These are phyloP conservation scores for Cephus nigrinus DNA, from an alignment of 2,888 invertebrate species.

Conservation along the genomic window DNA sequence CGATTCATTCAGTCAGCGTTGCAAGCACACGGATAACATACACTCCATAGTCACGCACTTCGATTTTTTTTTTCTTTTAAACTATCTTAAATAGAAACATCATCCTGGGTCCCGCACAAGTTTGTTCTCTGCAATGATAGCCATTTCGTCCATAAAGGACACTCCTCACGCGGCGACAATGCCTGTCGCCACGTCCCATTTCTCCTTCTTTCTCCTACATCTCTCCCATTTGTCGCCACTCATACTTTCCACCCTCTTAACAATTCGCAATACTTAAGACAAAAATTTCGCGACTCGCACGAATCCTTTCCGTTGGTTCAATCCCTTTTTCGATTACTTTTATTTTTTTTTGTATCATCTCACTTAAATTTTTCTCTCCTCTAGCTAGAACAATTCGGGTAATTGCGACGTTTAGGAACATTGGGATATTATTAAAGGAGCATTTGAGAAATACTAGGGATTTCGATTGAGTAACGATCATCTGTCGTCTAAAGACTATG, in stretches of 20 bases:
- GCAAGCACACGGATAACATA: neutral
- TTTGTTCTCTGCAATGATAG: constrained; percentile 43
- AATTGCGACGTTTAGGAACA: constrained; percentile 21
- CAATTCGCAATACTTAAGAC: too few species aligned
- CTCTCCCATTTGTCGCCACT: constrained; percentile 22
- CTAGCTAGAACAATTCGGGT: constrained; percentile 16
- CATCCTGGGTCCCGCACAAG: constrained; percentile 58
- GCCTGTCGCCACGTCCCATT: neutral
- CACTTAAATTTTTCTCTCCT: neutral
- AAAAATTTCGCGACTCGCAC: too few species aligned
- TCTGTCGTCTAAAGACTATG: too few species aligned
- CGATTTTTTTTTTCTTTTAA: constrained; percentile 12
- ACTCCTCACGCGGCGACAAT: too few species aligned
- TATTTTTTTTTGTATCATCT: neutral
- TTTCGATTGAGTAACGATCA: constrained; percentile 7
- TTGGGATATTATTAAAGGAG: constrained; percentile 16
- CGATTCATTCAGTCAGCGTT: constrained; percentile 13
- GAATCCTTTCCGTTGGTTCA: too few species aligned
- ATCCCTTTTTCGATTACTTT: constrained; percentile 8
- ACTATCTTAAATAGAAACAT: constrained; percentile 30
- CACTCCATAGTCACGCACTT: constrained; percentile 6
- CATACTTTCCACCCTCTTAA: too few species aligned
- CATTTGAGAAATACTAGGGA: constrained; percentile 18
- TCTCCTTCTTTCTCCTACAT: neutral
- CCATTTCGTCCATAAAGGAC: constrained; percentile 21